phyloP scores from a whole-genome alignment of 2,888 invertebrate species.

The Dryomyza anilis region DNA sequence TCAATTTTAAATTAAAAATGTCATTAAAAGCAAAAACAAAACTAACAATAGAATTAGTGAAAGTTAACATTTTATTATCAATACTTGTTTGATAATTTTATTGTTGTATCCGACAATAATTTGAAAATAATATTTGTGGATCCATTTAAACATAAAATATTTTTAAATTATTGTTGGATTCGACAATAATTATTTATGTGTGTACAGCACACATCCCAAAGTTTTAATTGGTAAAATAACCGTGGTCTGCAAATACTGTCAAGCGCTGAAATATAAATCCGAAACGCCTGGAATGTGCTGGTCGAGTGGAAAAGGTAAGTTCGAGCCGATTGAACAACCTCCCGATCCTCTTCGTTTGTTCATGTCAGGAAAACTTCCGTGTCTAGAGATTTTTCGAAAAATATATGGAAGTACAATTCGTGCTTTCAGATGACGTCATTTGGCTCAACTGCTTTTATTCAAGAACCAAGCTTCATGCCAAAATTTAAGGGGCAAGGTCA shows the following conservation, averaged over 20 bases:
- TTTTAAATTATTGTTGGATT: neutral
- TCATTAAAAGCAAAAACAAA: no score
- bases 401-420: slow-evolving; percentile 36
- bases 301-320: slow-evolving; percentile 54
- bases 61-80: no score
- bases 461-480: slow-evolving; percentile 25
- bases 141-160: no score
- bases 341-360: slow-evolving; percentile 49
- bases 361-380: slow-evolving; percentile 36
- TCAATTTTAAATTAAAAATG: no score
- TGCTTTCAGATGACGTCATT: slow-evolving; percentile 41
- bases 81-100: no score
- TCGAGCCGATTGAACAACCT: slow-evolving; percentile 48
- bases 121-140: no score
- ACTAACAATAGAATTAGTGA: no score
- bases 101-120: no score
- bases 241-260: neutral
- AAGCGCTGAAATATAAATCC: neutral
- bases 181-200: neutral
- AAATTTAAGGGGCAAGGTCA: slow-evolving; percentile 17
- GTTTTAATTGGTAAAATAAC: neutral
- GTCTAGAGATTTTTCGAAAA: slow-evolving; percentile 36
- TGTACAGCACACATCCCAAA: neutral
- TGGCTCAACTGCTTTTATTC: slow-evolving; percentile 32
- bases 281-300: slow-evolving; percentile 58